Conservation (phyloP, 1,140 invertebrate genomes). For the Octopus sinensis region DNA sequence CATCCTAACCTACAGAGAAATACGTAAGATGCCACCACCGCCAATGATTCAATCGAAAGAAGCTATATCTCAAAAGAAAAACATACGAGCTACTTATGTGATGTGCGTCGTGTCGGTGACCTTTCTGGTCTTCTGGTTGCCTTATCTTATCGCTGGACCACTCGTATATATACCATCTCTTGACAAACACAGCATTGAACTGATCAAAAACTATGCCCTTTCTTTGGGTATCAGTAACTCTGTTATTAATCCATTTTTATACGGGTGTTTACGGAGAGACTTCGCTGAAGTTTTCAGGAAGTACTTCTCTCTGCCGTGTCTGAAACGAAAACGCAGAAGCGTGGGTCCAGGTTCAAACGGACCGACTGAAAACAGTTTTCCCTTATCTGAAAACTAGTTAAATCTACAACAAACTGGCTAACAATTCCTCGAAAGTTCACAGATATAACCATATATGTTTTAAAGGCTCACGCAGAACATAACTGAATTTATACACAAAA, state of each 20-base stretch:
- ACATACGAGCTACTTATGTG: slow-evolving; percentile 27
- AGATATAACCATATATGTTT: no score
- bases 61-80: slow-evolving; percentile 19
- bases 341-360: no score
- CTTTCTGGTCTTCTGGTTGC: slow-evolving; percentile 35
- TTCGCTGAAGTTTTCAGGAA: slow-evolving; percentile 26
- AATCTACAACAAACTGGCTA: no score
- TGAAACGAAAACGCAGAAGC: neutral
- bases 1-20: slow-evolving; percentile 17
- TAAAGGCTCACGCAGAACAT: no score
- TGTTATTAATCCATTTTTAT: slow-evolving; percentile 33
- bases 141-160: slow-evolving; percentile 28
- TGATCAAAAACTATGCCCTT: slow-evolving; percentile 29
- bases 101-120: slow-evolving; percentile 31
- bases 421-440: no score
- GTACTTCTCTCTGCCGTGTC: neutral
- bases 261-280: slow-evolving; percentile 29
- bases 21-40: slow-evolving; percentile 22
- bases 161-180: slow-evolving; percentile 26
- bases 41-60: neutral
- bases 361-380: no score
- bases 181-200: slow-evolving; percentile 21
- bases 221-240: slow-evolving; percentile 31
- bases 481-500: no score
- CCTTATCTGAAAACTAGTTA: no score